Conservation (phyloP, 2,888 invertebrate genomes). For the Fragum fragum region DNA sequence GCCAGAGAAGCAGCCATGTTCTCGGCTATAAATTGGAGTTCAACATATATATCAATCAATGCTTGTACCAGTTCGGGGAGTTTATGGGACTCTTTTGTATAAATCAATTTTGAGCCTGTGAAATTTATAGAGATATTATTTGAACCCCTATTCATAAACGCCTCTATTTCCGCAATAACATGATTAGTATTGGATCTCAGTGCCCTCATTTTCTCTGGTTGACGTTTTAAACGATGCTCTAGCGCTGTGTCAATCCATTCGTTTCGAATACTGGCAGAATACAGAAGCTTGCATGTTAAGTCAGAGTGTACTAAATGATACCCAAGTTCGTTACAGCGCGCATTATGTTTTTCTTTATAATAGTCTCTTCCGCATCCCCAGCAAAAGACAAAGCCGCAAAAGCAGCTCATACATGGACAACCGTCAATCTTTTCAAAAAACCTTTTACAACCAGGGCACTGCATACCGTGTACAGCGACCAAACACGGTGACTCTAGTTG, state of each 20-base stretch:
- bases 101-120: constrained; percentile 7
- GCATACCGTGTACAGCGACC: constrained; percentile 64
- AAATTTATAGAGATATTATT: constrained; percentile 48
- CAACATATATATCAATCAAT: constrained; percentile 59
- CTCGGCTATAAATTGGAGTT: constrained; percentile 67
- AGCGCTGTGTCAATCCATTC: constrained; percentile 57
- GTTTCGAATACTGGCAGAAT: background rate
- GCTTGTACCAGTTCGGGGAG: constrained; percentile 47
- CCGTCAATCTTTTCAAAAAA: constrained; percentile 73
- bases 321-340: background rate
- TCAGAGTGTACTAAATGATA: background rate
- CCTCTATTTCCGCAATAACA: constrained; percentile 33
- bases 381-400: constrained; percentile 70
- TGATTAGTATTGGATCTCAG: constrained; percentile 29
- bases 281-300: background rate
- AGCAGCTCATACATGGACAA: constrained; percentile 69
- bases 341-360: background rate
- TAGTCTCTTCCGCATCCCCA: constrained; percentile 70
- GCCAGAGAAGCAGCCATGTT: constrained; percentile 60
- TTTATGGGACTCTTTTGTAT: constrained; percentile 45
- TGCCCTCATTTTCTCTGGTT: constrained; percentile 27
- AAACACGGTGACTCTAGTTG: constrained; percentile 17
- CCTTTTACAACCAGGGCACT: constrained; percentile 71
- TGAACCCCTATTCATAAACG: constrained; percentile 26
- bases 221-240: constrained; percentile 47